These are phyloP conservation scores for Sorex maritimensis DNA, from an alignment of 2,797 vertebrate species.

Conservation along the genomic window DNA sequence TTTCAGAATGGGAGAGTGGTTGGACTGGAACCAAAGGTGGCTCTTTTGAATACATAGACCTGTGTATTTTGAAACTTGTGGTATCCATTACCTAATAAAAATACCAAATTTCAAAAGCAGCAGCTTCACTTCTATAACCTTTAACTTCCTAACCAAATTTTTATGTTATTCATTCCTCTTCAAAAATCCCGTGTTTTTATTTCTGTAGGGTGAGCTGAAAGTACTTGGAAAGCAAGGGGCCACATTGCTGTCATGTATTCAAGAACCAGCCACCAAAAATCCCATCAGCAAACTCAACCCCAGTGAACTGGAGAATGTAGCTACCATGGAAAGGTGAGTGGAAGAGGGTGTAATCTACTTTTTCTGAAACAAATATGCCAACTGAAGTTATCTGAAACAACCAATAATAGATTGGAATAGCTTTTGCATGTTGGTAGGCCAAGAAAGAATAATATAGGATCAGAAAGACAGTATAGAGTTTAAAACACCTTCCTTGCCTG, in stretches of 20 bases:
- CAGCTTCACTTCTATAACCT: slow-evolving; percentile 39
- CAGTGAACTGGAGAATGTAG: slow-evolving; percentile 95
- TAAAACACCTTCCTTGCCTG: too few relatives aligned
- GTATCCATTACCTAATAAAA: neutral
- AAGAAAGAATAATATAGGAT: slow-evolving; percentile 35
- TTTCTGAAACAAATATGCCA: neutral
- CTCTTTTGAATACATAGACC: neutral
- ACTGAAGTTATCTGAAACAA: neutral
- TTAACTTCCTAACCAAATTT: slow-evolving; percentile 70
- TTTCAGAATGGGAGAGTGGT: neutral
- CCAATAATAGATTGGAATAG: neutral
- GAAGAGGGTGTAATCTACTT: neutral
- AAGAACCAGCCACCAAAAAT: slow-evolving; percentile 93
- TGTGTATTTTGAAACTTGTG: slow-evolving; percentile 58
- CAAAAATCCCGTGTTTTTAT: slow-evolving; percentile 63
- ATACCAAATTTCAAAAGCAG: slow-evolving; percentile 51
- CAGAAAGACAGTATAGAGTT: too few relatives aligned
- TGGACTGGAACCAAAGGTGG: slow-evolving; percentile 28
- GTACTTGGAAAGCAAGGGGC: slow-evolving; percentile 95
- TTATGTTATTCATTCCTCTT: slow-evolving; percentile 41
- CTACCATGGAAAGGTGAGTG: slow-evolving; percentile 95
- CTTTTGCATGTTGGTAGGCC: neutral
- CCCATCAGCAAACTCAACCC: slow-evolving; percentile 93
- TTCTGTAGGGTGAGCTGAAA: slow-evolving; percentile 94
- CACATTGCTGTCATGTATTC: slow-evolving; percentile 95